Percentiles rank a stretch among this genome's conserved stretches.
Evolutionary conservation across 2,113 vertebrate species (phyloP).

Genomic region (Elaphurus davidianus): DNA sequence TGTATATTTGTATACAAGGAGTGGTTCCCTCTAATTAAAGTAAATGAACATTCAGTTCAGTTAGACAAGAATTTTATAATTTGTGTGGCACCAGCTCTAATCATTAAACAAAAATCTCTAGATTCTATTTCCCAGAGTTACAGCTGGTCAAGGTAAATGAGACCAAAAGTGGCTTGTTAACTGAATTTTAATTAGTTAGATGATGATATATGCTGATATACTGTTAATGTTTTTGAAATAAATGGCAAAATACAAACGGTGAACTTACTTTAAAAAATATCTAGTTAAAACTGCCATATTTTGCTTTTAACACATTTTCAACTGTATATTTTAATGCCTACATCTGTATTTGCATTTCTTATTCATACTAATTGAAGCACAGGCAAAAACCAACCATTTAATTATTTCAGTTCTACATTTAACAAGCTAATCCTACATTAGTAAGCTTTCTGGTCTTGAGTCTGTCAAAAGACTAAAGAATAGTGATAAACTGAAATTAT

Average conservation of each 20-base stretch:
- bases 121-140: not conserved
- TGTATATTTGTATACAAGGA: conserved; percentile 1
- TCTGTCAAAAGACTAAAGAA: conserved; percentile 3
- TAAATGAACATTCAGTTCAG: not conserved
- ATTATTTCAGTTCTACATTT: not conserved
- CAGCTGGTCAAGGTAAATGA: not conserved
- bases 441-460: not conserved
- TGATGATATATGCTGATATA: not conserved
- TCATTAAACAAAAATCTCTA: not conserved
- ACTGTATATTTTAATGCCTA: not conserved
- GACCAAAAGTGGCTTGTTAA: not conserved
- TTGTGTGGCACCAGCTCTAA: conserved; percentile 50
- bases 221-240: not conserved
- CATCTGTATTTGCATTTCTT: conserved; percentile 5
- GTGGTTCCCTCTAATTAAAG: conserved; percentile 7
- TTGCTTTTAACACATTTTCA: conserved; percentile 28
- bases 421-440: not conserved
- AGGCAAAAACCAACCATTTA: not conserved
- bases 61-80: not conserved
- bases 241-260: not conserved
- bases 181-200: not conserved
- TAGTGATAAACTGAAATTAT: not conserved
- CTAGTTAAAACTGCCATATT: not conserved
- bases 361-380: not conserved
- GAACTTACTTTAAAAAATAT: not conserved